Evolutionary conservation across 2,113 vertebrate genomes (phyloP), one percentile per base, ranked within the genome.

Genomic region (Urocolius indicus): DNA sequence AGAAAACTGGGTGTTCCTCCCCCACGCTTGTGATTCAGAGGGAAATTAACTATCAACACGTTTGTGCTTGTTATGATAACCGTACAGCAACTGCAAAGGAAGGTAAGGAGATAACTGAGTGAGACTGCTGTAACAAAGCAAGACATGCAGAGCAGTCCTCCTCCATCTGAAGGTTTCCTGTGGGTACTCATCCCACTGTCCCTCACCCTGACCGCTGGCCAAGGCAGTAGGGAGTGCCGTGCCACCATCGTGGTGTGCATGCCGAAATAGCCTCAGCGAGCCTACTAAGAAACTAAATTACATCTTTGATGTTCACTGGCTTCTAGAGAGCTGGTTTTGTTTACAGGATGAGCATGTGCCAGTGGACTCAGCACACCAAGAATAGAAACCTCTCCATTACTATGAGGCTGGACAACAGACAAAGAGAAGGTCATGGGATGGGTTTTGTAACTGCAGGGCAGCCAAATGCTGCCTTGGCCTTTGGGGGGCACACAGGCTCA

Each of bases 261-360:
- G 88, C 92, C 4, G 32, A 95, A 90, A 95, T 81, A 96, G 95
- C 82, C 89, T 96, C 92, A 48, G 91, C 87, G 38, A 97, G 93
- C 89, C 96, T 96, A 95, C 98, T 97, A 97, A 94, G 96, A 92
- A 97, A 97, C 97, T 96, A 98, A 98, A 98, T 98, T 98, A 97
- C 92, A 98, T 91, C 94, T 93, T 97, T 97, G 97, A 92, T 95
- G 94, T 97, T 94, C 66, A n/a, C 91, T 59, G 96, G 96, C 95
- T 98, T 97, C 95, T 90, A 94, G 93, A 97, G 97, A 54, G 81
- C 75, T 97, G 92, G 87, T 95, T 97, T 97, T 98, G 96, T 98
- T 98, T 98, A 97, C 91, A 71, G 95, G 77, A 91, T 97, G 95
- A 93, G 95, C 46, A 90, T 90, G 82, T 67, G 94, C 96, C 97